Evolutionary conservation across 2,113 vertebrate genomes (phyloP), one percentile per base, ranked within the genome.

Genomic region (Coptodon rendalli): DNA sequence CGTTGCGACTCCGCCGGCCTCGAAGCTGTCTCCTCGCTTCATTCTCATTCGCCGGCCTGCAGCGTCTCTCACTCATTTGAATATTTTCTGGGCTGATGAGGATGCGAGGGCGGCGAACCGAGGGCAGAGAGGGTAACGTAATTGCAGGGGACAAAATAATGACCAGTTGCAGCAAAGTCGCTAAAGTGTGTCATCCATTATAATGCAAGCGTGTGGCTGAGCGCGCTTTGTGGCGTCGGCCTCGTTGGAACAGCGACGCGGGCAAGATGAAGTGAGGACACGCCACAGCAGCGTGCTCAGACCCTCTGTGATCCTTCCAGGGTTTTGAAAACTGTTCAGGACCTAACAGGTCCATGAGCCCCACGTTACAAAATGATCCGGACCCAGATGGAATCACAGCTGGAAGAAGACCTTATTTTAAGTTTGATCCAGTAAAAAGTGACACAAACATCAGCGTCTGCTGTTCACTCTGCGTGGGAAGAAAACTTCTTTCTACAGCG

Each of bases 61-160:
- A 19, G 71, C 24, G 8, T 50, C 71, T 48, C 78, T 84, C 89
- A 29, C 27, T 89, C 83, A 71, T 84, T 56, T 61, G 63, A 86
- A 86, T 82, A 85, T 84, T 86, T 90, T 91, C 85, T 40, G 56
- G 90, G 84, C 87, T 56, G 88, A 87, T 59, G 89, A 84, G 66
- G 84, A 87, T 10, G 63, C 6, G 71, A 80, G 86, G 82, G 45
- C 29, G 34, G 80, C 8, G 9, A 29, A 73, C 82, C 5, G 63
- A 31, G 4, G 40, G 76, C 80, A 9, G 3, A 50, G 14, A 50
- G 43, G 63, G 38, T 6, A 53, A 79, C 87, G 17, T 36, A 80
- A 91, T 86, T 6, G 19, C 50, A 66, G 82, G 50, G 83, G 86
- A 89, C 73, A 91, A 83, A 90, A 84, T 89, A 90, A 94, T 85